Conservation (phyloP, 2,888 invertebrate species). For the Elegia similella region DNA sequence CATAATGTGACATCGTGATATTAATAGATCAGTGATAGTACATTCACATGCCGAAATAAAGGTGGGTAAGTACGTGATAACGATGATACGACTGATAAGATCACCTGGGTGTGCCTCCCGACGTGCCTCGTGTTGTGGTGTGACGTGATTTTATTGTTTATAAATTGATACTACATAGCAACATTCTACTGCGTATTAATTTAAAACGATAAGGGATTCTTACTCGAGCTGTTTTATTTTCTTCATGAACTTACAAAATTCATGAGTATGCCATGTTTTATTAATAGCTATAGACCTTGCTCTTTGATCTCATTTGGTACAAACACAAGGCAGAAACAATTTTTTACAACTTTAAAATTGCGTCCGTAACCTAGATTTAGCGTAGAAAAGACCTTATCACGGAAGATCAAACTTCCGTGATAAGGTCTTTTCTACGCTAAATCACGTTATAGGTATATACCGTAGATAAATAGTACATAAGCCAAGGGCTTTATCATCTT, state of each 20-base stretch:
- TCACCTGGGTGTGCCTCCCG: constrained; percentile 7
- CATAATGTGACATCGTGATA: constrained; percentile 1
- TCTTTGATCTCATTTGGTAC: neutral
- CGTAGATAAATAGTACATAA: too few species aligned
- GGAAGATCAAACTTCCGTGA: too few species aligned
- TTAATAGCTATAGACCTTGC: neutral
- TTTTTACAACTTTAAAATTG: too few species aligned
- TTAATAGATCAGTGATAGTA: neutral
- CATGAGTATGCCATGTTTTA: neutral
- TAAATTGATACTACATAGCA: neutral
- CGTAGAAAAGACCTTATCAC: too few species aligned
- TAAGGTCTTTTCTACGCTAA: too few species aligned
- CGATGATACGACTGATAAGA: neutral
- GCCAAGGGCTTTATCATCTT: too few species aligned
- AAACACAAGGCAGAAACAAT: too few species aligned
- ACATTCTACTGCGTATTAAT: constrained; percentile 1
- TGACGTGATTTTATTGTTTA: constrained; percentile 3
- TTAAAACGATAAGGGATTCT: constrained; percentile 2
- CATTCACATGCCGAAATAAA: neutral
- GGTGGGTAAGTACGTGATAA: constrained; percentile 11
- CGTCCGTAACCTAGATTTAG: too few species aligned
- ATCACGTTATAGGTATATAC: too few species aligned
- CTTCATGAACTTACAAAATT: neutral
- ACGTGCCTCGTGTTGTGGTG: neutral
- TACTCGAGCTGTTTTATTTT: neutral